Base-by-base conservation (phyloP, 1,140 invertebrate genomes). In the Caenorhabditis briggsae region DNA sequence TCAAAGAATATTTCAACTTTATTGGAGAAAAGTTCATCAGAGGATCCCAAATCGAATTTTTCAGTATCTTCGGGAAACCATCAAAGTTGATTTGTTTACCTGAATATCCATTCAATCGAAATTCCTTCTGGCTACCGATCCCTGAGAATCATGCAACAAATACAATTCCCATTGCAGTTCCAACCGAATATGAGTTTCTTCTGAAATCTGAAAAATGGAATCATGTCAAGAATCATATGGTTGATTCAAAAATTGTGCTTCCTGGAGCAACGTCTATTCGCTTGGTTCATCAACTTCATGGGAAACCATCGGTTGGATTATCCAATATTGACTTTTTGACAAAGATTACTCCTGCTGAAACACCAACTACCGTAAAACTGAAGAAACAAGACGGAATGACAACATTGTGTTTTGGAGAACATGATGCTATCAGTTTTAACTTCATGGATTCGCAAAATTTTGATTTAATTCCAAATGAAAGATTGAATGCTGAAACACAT, bases 21-120 rank as follows among this genome's bases (percentile, higher is more conserved):
- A 78, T 78, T 23, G 70, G 70, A 53, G 43, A 50, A 23, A 78
- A 78, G 41, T 78, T 78, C 70, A 78, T n/a, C 0, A 20, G 41
- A 78, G 70, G 70, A 43, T 18, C 18, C 1, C 3, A 53, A 53
- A 53, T 78, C 2, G 33, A 78, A 9, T 78, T 78, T 43, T 12
- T n/a, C 33, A n/a, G n/a, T 14, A 50, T 78, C 23, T 78, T 78
- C 23, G 70, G 70, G 0, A 78, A 48, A 23, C 70, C 70, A 2
- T 18, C n/a, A 9, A 78, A 78, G n/a, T n/a, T 78, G n/a, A 82
- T 83, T 16, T 20, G 61, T 9, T 55, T 87, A 12, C 82, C 86
- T 9, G 84, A 84, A 23, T 87, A 87, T 65, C 86, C 86, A 9
- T 87, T 84, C 83, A 83, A 87, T 33, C 55, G 64, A 48, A 61